These are phyloP conservation scores for Thelaira solivaga DNA, from an alignment of 2,888 invertebrate species.

Conservation along the genomic window DNA sequence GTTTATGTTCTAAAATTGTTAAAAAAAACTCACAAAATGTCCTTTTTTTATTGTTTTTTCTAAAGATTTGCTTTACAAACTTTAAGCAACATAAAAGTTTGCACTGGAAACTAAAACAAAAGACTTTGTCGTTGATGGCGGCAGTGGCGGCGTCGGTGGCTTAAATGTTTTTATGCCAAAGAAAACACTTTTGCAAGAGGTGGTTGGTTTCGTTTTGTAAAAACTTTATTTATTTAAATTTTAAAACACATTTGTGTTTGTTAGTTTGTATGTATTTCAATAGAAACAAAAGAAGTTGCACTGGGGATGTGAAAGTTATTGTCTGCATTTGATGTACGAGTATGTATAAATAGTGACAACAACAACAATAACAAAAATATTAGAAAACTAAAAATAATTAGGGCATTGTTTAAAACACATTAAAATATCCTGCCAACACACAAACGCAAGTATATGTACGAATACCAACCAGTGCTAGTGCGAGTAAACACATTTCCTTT, in stretches of 20 bases:
- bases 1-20: not conserved
- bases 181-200: constrained; percentile 3
- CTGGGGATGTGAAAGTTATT: constrained; percentile 3
- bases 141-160: too few species aligned
- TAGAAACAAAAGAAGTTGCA: not conserved
- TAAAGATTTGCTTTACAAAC: not conserved
- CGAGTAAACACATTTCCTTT: not conserved
- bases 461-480: too few species aligned
- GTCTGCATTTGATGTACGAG: constrained; percentile 40
- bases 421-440: too few species aligned
- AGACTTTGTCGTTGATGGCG: not conserved
- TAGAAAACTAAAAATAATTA: constrained; percentile 9
- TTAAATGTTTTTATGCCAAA: too few species aligned
- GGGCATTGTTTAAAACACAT: constrained; percentile 13
- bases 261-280: not conserved
- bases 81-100: not conserved
- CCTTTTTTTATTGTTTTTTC: not conserved
- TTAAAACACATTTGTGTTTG: not conserved
- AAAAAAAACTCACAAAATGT: not conserved
- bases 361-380: not conserved
- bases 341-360: constrained; percentile 2
- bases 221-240: constrained; percentile 7
- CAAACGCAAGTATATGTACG: too few species aligned
- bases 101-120: constrained; percentile 18
- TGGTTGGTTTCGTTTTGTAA: not conserved